phyloP scores from a whole-genome alignment of 2,797 vertebrate genomes.

The Fistularia commersonii region DNA sequence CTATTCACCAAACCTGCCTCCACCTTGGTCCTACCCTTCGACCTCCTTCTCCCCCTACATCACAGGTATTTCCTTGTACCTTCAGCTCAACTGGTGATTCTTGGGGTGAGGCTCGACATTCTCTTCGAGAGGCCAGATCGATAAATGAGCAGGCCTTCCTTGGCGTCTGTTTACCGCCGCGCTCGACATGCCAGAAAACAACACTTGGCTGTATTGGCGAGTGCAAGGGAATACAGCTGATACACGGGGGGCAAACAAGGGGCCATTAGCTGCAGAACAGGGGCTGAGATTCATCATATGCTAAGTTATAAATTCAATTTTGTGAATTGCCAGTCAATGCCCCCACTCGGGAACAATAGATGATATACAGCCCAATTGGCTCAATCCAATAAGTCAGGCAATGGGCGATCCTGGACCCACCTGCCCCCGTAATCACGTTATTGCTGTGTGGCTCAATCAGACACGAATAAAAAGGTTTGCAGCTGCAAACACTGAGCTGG shows the following conservation, averaged over 20 bases:
- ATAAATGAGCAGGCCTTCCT: constrained; percentile 51
- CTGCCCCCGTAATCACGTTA: constrained; percentile 79
- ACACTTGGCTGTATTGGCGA: constrained; percentile 41
- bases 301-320: constrained; percentile 78
- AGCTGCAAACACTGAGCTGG: constrained; percentile 41
- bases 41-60: background rate
- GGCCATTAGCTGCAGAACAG: constrained; percentile 67
- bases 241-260: constrained; percentile 49
- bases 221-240: constrained; percentile 41
- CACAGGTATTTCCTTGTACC: constrained; percentile 43
- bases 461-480: constrained; percentile 68
- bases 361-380: constrained; percentile 81
- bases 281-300: constrained; percentile 68
- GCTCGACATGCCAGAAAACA: constrained; percentile 63
- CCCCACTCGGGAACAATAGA: constrained; percentile 77
- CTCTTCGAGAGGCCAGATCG: constrained; percentile 53
- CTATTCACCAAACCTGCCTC: constrained; percentile 22
- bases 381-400: constrained; percentile 77
- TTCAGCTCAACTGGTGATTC: constrained; percentile 32
- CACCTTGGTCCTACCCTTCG: background rate
- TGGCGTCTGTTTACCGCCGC: constrained; percentile 40
- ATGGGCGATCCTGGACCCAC: constrained; percentile 74
- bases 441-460: constrained; percentile 64
- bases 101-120: constrained; percentile 49
- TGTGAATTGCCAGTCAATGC: constrained; percentile 75